phyloP scores from a whole-genome alignment of 1,140 invertebrate species.

The Drosophila grimshawi region DNA sequence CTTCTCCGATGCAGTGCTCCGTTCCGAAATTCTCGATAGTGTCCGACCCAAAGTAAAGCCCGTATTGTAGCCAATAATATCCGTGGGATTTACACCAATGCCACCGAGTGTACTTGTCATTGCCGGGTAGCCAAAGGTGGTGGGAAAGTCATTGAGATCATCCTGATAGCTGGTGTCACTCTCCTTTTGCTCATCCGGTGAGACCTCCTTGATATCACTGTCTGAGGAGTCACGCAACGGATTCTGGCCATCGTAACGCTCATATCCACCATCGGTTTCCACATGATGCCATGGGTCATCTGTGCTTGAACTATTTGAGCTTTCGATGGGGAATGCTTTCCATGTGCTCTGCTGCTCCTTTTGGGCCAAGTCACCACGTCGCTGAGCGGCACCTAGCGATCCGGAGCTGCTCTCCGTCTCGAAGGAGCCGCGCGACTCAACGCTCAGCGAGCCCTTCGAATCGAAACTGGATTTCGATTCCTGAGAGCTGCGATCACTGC shows the following conservation, averaged over 20 bases:
- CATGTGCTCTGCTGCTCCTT: conserved; percentile 91
- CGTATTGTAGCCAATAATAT: conserved; percentile 89
- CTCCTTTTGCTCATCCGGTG: conserved; percentile 81
- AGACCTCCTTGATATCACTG: conserved; percentile 78
- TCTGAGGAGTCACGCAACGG: conserved; percentile 84
- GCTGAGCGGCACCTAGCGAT: conserved; percentile 88
- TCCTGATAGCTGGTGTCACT: conserved; percentile 88
- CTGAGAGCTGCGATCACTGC: conserved; percentile 83
- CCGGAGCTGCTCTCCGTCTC: conserved; percentile 91
- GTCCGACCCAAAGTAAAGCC: conserved; percentile 90
- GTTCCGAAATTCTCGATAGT: conserved; percentile 93
- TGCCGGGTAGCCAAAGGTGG: conserved; percentile 89
- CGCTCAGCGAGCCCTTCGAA: conserved; percentile 87
- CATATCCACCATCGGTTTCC: conserved; percentile 88
- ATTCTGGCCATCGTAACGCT: conserved; percentile 85
- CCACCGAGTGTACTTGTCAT: conserved; percentile 85
- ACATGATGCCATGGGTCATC: conserved; percentile 92
- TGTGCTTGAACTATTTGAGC: conserved; percentile 91
- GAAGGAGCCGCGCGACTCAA: conserved; percentile 88
- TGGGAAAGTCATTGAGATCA: conserved; percentile 90
- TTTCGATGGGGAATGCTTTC: conserved; percentile 92
- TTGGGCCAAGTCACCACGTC: conserved; percentile 86
- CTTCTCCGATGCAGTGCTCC: conserved; percentile 93
- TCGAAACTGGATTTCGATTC: conserved; percentile 87
- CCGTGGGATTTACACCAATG: conserved; percentile 86